Evolutionary conservation across 1,140 invertebrate genomes (phyloP).

Genomic region (Pogonomyrmex californicus): DNA sequence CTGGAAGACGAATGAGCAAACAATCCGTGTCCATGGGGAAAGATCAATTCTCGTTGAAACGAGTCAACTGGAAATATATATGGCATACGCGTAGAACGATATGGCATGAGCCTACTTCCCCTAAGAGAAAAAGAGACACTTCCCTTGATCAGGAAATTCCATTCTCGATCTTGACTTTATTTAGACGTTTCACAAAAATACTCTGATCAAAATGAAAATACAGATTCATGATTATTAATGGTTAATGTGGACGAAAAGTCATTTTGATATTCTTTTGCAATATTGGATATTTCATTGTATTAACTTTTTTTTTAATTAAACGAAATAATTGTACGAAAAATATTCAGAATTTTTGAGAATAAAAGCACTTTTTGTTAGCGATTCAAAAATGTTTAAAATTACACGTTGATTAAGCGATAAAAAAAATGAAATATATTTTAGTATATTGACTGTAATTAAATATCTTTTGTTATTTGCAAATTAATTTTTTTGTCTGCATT

Average conservation of each 20-base stretch:
- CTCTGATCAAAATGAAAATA: not conserved
- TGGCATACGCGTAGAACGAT: not conserved
- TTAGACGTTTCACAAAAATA: not conserved
- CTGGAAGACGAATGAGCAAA: constrained; percentile 58
- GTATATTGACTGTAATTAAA: not conserved
- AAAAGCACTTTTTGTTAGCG: not conserved
- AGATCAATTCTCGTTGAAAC: constrained; percentile 42
- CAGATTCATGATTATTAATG: not conserved
- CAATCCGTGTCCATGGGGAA: constrained; percentile 42
- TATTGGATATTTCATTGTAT: not conserved
- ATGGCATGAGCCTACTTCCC: not conserved
- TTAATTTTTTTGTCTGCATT: constrained; percentile 15
- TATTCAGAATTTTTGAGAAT: not conserved
- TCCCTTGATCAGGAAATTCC: not conserved
- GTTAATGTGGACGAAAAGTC: not conserved
- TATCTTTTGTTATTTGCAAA: not conserved
- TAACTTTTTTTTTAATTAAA: not conserved
- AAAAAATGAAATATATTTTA: not conserved
- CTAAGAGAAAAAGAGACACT: not conserved
- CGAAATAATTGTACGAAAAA: not conserved
- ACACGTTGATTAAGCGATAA: not conserved
- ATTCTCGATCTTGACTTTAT: not conserved
- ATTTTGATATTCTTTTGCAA: not conserved
- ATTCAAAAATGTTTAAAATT: not conserved
- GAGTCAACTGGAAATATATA: constrained; percentile 14